Conservation (phyloP, 2,888 invertebrate genomes). For the Cyclophora albipunctata region DNA sequence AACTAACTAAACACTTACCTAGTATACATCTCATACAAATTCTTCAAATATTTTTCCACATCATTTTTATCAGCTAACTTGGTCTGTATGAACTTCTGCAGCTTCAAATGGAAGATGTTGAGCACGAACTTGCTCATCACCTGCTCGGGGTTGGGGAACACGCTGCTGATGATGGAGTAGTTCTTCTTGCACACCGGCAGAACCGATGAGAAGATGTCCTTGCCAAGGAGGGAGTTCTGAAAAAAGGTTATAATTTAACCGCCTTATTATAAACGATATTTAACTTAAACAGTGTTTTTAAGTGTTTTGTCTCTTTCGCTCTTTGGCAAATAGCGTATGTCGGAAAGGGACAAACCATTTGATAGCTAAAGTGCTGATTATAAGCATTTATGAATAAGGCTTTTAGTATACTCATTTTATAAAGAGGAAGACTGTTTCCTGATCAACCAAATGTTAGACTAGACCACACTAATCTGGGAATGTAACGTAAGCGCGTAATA, state of each 20-base stretch:
- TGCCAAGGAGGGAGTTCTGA: conserved; percentile 88
- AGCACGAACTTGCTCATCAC: conserved; percentile 98
- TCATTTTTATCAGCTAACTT: conserved; percentile 87
- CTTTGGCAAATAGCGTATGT: no score
- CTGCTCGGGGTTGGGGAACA: conserved; percentile 96
- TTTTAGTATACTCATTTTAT: no score
- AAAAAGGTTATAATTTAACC: conserved; percentile 24
- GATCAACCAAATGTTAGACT: background rate
- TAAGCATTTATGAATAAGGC: no score
- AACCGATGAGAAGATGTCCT: conserved; percentile 93
- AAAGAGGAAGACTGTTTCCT: no score
- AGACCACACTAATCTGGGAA: background rate
- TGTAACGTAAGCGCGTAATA: no score
- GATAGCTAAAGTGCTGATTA: no score
- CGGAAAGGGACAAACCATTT: no score
- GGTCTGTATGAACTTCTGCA: conserved; percentile 89
- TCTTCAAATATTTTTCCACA: conserved; percentile 90
- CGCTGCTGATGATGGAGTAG: conserved; percentile 87
- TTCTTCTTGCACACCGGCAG: conserved; percentile 92
- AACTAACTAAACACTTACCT: conserved; percentile 75
- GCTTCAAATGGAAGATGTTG: conserved; percentile 93
- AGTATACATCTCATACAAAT: conserved; percentile 91
- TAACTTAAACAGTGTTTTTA: no score
- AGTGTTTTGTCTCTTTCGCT: no score
- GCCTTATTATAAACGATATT: no score